phyloP scores from a whole-genome alignment of 1,140 invertebrate genomes.

The Stegodyphus mimosarum region DNA sequence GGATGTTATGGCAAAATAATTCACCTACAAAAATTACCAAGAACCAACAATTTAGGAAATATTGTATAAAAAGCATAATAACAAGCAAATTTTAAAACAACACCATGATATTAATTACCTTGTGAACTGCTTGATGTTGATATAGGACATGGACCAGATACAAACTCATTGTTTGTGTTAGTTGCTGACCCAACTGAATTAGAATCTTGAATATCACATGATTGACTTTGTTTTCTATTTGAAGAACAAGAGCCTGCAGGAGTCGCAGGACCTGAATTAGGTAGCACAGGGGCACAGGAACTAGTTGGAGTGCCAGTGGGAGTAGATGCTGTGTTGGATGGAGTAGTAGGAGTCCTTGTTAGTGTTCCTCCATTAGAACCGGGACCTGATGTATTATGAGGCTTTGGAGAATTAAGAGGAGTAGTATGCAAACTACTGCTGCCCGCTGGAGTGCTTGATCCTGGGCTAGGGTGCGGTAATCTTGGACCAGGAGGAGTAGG shows the following conservation, averaged over 20 bases:
- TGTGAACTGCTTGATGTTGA: constrained; percentile 37
- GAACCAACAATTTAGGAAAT: not conserved
- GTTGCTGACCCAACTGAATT: constrained; percentile 45
- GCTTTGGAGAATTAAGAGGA: constrained; percentile 58
- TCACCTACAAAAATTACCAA: constrained; percentile 7
- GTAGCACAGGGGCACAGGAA: constrained; percentile 29
- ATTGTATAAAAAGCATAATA: not conserved
- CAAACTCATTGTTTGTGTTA: constrained; percentile 35
- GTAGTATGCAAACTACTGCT: constrained; percentile 57
- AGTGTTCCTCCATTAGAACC: constrained; percentile 47
- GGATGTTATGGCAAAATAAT: constrained; percentile 39
- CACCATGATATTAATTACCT: constrained; percentile 3
- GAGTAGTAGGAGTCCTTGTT: constrained; percentile 54
- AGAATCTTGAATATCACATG: constrained; percentile 55
- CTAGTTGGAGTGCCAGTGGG: constrained; percentile 56
- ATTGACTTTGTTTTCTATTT: constrained; percentile 50
- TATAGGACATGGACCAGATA: constrained; percentile 28
- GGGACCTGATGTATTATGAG: constrained; percentile 49
- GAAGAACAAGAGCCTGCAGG: constrained; percentile 43
- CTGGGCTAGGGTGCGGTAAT: constrained; percentile 75
- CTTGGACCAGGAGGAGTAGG: constrained; percentile 61
- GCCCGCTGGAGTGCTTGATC: constrained; percentile 64
- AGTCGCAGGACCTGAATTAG: constrained; percentile 51
- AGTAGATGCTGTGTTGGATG: constrained; percentile 48
- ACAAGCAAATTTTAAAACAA: too few species aligned